Evolutionary conservation across 23 tunicate species (phyloP), one percentile per base, ranked within the genome.

Genomic region (Halocynthia aurantium): DNA sequence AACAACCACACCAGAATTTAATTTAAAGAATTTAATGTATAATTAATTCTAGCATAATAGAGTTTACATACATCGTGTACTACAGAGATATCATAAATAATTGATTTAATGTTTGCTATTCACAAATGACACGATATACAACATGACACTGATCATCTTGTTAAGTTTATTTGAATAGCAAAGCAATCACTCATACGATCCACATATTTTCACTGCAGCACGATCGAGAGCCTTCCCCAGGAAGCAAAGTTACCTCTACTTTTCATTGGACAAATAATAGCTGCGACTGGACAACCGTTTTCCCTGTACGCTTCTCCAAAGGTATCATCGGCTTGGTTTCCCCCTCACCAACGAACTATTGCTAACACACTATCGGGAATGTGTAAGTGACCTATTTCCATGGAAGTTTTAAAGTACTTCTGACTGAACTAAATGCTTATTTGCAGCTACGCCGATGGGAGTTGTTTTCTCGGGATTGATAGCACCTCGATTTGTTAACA

Each of bases 401-500:
- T 31, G 44, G 44, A 31, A 31, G 44, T 31, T 31, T 31, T 31
- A 31, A 31, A 31, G 44, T 31, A 31, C 44, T 31, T 31, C 44
- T 31, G 44, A 31, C 44, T 31, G 44, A 31, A 31, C 44, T 1
- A 31, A 31, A 31, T 31, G 44, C 44, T 11, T 10, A 6, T 69
- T 57, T 77, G 54, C 81, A 91, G 97, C 97, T 7, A 91, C 81
- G 51, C 97, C 97, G 15, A 57, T 85, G 57, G 97, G 97, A 8
- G 90, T 91, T 10, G 97, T 91, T 7, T 55, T 91, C 5, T 82
- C 84, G 10, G 91, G 91, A 7, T 65, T 91, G 7, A 53, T 87
- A 7, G 78, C 97, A 21, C 97, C 97, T 10, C 20, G 81, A 5
- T 91, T 91, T 61, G 85, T 75, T 50, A 70, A 72, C 18, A 22